Conservation (phyloP, 2,113 vertebrate genomes). For the Numida meleagris region DNA sequence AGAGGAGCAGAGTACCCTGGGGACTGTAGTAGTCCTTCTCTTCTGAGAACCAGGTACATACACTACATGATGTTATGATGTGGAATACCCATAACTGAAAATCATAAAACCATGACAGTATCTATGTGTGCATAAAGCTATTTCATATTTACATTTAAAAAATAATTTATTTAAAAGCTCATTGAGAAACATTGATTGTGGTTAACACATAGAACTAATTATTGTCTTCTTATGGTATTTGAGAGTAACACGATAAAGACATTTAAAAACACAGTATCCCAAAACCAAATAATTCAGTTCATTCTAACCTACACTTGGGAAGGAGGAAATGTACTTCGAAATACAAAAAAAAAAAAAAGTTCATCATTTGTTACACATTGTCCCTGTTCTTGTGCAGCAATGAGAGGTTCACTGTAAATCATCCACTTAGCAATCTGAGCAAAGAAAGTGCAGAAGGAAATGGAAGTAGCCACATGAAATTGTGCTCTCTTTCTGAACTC, state of each 20-base stretch:
- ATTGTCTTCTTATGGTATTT: rapidly evolving
- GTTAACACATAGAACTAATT: neutral
- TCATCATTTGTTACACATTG: neutral
- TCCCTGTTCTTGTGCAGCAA: neutral
- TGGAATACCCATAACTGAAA: too few species aligned
- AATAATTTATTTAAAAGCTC: neutral
- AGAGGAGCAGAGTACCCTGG: too few species aligned
- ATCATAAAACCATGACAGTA: too few species aligned
- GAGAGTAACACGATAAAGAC: neutral
- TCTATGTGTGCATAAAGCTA: neutral
- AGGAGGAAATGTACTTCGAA: neutral
- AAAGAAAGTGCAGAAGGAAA: neutral
- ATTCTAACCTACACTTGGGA: neutral
- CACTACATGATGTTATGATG: too few species aligned
- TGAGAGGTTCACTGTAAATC: neutral
- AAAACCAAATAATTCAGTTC: neutral
- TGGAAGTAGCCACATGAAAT: neutral
- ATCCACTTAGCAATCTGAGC: neutral
- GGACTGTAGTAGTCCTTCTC: too few species aligned
- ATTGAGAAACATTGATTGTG: rapidly evolving
- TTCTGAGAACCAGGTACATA: too few species aligned
- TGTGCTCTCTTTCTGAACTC: neutral
- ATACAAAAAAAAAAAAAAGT: neutral
- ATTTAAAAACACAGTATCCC: neutral
- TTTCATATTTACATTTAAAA: neutral